Evolutionary conservation across 2,113 vertebrate species (phyloP).

Genomic region (Coptodon bakossiorum): DNA sequence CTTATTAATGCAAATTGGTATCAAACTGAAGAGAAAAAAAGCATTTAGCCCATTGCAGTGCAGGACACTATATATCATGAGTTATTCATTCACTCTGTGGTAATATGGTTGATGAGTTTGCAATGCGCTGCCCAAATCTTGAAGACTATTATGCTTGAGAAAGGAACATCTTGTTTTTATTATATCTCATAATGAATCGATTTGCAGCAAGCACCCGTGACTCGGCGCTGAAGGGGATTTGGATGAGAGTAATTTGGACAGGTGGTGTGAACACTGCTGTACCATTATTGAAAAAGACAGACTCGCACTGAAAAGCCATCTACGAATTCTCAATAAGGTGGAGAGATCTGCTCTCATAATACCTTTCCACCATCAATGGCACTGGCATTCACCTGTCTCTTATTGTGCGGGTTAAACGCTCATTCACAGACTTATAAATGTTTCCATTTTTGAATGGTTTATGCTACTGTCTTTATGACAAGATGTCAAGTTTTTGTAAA

Average conservation of each 20-base stretch:
- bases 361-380: background rate
- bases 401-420: background rate
- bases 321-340: background rate
- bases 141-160: constrained; percentile 30
- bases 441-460: constrained; percentile 12
- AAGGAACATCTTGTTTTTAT: constrained; percentile 57
- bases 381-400: background rate
- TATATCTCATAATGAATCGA: constrained; percentile 53
- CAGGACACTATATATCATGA: constrained; percentile 10
- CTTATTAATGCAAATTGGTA: constrained; percentile 63
- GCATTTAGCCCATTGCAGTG: constrained; percentile 8
- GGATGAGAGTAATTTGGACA: constrained; percentile 28
- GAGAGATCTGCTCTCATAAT: background rate
- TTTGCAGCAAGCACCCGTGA: constrained; percentile 25
- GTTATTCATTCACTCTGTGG: constrained; percentile 27
- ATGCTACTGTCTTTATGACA: background rate
- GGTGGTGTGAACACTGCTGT: constrained; percentile 17
- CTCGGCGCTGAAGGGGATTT: constrained; percentile 9
- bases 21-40: constrained; percentile 42
- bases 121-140: constrained; percentile 22
- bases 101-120: constrained; percentile 42
- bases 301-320: background rate
- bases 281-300: constrained; percentile 16
- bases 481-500: constrained; percentile 2
- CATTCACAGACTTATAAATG: background rate